These are phyloP conservation scores for Cranoglanis bouderius DNA, from an alignment of 2,113 vertebrate genomes.

Conservation along the genomic window DNA sequence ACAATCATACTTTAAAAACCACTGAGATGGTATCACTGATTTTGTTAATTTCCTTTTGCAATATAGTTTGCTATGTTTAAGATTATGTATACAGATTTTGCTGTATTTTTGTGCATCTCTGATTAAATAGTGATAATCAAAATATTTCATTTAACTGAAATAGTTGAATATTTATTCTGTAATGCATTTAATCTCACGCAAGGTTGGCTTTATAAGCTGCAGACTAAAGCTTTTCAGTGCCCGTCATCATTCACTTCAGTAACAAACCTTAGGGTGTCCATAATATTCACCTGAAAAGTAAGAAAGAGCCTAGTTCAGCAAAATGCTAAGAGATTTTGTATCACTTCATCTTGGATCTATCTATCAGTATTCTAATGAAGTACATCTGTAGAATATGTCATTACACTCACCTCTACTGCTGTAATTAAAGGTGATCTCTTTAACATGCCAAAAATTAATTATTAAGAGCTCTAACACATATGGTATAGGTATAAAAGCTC, in stretches of 20 bases:
- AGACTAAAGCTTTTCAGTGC: not conserved
- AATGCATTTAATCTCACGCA: not conserved
- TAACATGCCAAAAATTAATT: not conserved
- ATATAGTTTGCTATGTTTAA: not conserved
- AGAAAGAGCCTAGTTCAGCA: not conserved
- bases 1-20: not conserved
- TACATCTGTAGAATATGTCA: not conserved
- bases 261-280: not conserved
- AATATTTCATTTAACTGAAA: not conserved
- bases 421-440: not conserved
- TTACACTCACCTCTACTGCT: not conserved
- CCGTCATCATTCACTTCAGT: not conserved
- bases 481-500: not conserved
- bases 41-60: not conserved
- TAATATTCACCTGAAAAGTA: not conserved
- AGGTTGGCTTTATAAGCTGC: not conserved
- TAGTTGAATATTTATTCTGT: not conserved
- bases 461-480: not conserved
- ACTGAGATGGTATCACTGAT: not conserved
- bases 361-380: not conserved
- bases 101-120: not conserved
- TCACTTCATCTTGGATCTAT: not conserved
- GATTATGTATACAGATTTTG: not conserved
- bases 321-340: not conserved
- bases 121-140: not conserved